Conservation (phyloP, 2,113 vertebrate species). For the Gnathonemus echidnorhynchus region DNA sequence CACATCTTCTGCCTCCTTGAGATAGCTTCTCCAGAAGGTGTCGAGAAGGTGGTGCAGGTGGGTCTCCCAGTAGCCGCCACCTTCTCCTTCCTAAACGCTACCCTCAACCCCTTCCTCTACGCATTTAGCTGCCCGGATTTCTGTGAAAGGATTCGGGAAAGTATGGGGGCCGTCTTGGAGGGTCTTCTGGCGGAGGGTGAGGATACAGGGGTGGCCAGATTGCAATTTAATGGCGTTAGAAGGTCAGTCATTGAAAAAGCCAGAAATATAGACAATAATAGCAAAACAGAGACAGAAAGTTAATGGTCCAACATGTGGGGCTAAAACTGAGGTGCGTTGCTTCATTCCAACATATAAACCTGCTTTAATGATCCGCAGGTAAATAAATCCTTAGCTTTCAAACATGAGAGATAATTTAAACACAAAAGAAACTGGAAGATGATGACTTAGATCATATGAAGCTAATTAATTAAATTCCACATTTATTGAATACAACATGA, state of each 20-base stretch:
- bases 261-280: neutral
- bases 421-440: neutral
- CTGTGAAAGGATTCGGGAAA: slow-evolving; percentile 37
- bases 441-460: neutral
- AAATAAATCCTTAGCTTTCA: neutral
- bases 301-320: neutral
- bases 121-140: slow-evolving; percentile 45
- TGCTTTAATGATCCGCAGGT: neutral
- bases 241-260: neutral
- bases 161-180: slow-evolving; percentile 44
- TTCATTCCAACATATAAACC: neutral
- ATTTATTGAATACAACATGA: neutral
- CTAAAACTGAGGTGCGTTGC: neutral
- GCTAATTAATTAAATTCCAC: neutral
- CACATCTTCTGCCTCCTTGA: slow-evolving; percentile 50
- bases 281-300: neutral
- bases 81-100: slow-evolving; percentile 43
- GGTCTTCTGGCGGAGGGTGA: slow-evolving; percentile 44
- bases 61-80: slow-evolving; percentile 40
- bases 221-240: neutral
- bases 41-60: slow-evolving; percentile 15
- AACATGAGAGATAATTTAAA: neutral
- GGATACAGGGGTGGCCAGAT: neutral
- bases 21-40: slow-evolving; percentile 18
- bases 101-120: slow-evolving; percentile 52